Base-by-base conservation (phyloP, 2,888 invertebrate species). In the Lepidochrysops patricia region DNA sequence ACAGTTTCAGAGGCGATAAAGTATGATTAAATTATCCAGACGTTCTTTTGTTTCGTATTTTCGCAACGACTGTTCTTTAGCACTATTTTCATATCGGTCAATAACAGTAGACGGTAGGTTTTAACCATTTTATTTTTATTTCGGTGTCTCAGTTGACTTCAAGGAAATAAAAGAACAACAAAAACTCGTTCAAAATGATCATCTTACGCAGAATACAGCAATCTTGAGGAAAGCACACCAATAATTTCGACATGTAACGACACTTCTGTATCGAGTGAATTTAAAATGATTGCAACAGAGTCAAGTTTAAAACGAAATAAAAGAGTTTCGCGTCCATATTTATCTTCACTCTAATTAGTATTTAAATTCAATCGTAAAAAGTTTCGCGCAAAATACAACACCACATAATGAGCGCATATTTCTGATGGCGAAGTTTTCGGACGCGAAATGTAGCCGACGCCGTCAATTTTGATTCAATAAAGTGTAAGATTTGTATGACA, bases 401-500 rank as follows among this genome's bases (percentile, higher is more conserved):
- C 32, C 54, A 32, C 54, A 29, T 29, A 29, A 54, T 32, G 29
- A 54, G 29, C 29, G 54, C 19, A 32, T 54, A 15, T 54, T 54
- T 54, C 54, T 29, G 32, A 54, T 54, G 54, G 32, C 19, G 12
- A 54, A 54, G 27, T 54, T 54, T 23, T 29, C 23, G 54, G 19
- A 54, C 27, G 19, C 54, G 15, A 29, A 54, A 19, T 29, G 54
- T 50, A 26, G 13, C 15, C 54, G 15, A 29, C 32, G 29, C 27
- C 54, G 54, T 54, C 54, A 54, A 29, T 43, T 43, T 43, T 57
- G 79, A 75, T 68, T 72, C 74, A 76, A 81, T 81, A 82, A 82
- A 80, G 69, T 72, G 68, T 57, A 68, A 73, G 76, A 81, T 79
- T 79, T 80, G 81, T 76, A 77, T 75, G 75, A 76, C 76, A 79